phyloP scores from a whole-genome alignment of 2,797 vertebrate genomes.

The Silurus lanzhouensis region DNA sequence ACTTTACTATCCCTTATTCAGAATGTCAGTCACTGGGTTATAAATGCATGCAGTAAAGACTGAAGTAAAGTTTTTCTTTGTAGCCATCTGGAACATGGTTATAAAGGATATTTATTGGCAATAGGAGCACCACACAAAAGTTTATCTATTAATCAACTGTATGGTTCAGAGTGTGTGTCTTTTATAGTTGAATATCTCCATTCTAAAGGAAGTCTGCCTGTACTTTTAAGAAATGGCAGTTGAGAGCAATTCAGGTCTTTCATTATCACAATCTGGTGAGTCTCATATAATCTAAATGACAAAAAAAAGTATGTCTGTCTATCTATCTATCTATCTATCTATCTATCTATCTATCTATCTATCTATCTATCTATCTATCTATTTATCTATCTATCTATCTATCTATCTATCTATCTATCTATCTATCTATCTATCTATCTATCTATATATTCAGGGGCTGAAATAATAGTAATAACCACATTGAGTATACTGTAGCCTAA shows the following conservation, averaged over 20 bases:
- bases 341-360: too few relatives aligned
- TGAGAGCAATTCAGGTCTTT: background rate
- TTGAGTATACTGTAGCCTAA: too few relatives aligned
- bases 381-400: too few relatives aligned
- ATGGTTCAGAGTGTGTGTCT: constrained; percentile 39
- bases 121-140: constrained; percentile 12
- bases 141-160: constrained; percentile 9
- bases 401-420: too few relatives aligned
- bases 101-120: constrained; percentile 20
- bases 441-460: too few relatives aligned
- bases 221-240: constrained; percentile 5
- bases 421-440: too few relatives aligned
- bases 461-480: too few relatives aligned
- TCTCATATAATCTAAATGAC: background rate
- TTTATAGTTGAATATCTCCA: constrained; percentile 49
- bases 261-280: background rate
- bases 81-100: constrained; percentile 29
- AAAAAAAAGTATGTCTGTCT: too few relatives aligned
- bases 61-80: background rate
- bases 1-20: background rate
- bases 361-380: too few relatives aligned
- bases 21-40: background rate
- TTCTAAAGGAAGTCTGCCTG: background rate
- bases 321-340: too few relatives aligned
- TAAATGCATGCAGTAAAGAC: background rate